Conservation (phyloP, 2,113 vertebrate genomes). For the Isichthys henryi region DNA sequence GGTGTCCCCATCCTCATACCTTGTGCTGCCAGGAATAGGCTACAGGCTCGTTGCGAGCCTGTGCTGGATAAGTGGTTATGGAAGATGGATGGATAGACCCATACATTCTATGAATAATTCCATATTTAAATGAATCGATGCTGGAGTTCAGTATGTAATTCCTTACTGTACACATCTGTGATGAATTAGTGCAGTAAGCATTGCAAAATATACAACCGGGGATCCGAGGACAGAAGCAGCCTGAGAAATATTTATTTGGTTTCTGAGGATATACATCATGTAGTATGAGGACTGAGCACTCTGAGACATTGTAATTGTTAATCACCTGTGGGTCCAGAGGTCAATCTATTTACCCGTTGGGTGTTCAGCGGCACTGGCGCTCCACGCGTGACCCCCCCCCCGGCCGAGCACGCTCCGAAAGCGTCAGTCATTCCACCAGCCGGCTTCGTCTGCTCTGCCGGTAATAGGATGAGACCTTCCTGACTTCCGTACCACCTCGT, state of each 20-base stretch:
- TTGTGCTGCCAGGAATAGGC: not conserved
- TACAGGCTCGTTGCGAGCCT: not conserved
- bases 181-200: not conserved
- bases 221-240: not conserved
- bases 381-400: not conserved
- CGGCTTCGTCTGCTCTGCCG: not conserved
- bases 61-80: not conserved
- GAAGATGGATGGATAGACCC: not conserved
- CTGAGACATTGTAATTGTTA: slow-evolving; percentile 16
- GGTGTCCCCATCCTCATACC: not conserved
- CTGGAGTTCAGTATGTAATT: not conserved
- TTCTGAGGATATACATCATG: slow-evolving; percentile 19
- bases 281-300: slow-evolving; percentile 5
- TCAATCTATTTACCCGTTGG: slow-evolving; percentile 14
- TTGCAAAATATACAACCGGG: not conserved
- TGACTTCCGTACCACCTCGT: not conserved
- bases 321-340: not conserved
- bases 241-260: slow-evolving; percentile 16
- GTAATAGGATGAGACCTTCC: slow-evolving; percentile 8
- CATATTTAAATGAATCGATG: not conserved
- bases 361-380: not conserved
- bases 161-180: not conserved
- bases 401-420: not conserved
- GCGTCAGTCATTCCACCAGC: not conserved
- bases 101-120: not conserved